phyloP scores from a whole-genome alignment of 2,797 vertebrate species.

The Scarus forsteni region DNA sequence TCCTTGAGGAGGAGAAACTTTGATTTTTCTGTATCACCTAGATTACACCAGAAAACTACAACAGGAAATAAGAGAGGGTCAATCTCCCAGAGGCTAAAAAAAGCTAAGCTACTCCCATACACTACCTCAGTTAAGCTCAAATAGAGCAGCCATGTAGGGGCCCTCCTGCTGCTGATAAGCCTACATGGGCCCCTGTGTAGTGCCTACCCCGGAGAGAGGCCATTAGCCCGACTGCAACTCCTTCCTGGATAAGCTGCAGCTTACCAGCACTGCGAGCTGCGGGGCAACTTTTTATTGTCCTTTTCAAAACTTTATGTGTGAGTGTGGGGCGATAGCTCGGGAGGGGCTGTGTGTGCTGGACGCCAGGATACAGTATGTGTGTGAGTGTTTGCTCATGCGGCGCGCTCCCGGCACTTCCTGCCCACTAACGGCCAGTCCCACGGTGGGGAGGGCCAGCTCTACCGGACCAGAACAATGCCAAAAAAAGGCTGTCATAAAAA shows the following conservation, averaged over 20 bases:
- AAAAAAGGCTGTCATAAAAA: slow-evolving; percentile 80
- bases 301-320: slow-evolving; percentile 73
- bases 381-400: slow-evolving; percentile 62
- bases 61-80: slow-evolving; percentile 39
- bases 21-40: slow-evolving; percentile 38
- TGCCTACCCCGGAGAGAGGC: slow-evolving; percentile 69
- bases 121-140: slow-evolving; percentile 47
- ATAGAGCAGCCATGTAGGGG: slow-evolving; percentile 58
- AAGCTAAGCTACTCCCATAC: slow-evolving; percentile 63
- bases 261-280: slow-evolving; percentile 64
- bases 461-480: slow-evolving; percentile 80
- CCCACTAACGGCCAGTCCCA: slow-evolving; percentile 78
- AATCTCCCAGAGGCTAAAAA: slow-evolving; percentile 35
- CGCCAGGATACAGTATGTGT: slow-evolving; percentile 41
- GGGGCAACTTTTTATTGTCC: slow-evolving; percentile 79
- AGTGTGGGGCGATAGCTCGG: slow-evolving; percentile 54
- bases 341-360: slow-evolving; percentile 46
- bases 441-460: slow-evolving; percentile 74
- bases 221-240: slow-evolving; percentile 72
- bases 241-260: slow-evolving; percentile 78
- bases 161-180: slow-evolving; percentile 74
- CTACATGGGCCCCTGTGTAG: slow-evolving; percentile 55
- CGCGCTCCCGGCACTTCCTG: slow-evolving; percentile 79
- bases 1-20: slow-evolving; percentile 26
- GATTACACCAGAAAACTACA: slow-evolving; percentile 34